phyloP scores from a whole-genome alignment of 2,797 vertebrate genomes.

The Macropus fuliginosus region DNA sequence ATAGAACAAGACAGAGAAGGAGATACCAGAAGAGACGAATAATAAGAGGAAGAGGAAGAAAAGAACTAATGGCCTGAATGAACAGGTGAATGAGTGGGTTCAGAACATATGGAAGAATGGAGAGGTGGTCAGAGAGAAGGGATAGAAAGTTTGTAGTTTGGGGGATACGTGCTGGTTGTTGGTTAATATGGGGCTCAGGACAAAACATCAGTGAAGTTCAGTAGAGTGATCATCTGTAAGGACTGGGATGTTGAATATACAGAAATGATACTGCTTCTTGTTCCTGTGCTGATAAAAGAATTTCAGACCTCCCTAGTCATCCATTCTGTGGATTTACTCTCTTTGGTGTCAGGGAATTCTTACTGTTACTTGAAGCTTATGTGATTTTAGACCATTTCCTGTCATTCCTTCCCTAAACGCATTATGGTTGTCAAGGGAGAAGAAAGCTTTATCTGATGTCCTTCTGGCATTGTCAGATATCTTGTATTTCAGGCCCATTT shows the following conservation, averaged over 20 bases:
- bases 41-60: background rate
- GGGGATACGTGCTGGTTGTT: background rate
- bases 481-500: background rate
- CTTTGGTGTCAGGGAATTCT: background rate
- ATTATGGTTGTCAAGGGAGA: background rate
- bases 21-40: background rate
- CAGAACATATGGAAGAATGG: background rate
- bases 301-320: background rate
- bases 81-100: background rate
- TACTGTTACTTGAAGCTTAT: slow-evolving; percentile 38
- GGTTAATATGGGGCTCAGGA: background rate
- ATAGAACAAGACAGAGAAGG: background rate
- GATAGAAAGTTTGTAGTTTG: background rate
- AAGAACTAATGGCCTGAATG: background rate
- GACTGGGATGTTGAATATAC: background rate
- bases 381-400: slow-evolving; percentile 19
- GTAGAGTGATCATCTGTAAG: background rate
- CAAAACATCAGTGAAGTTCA: background rate
- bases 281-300: background rate
- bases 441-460: slow-evolving; percentile 15
- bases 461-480: background rate
- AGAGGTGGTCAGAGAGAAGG: background rate
- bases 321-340: background rate
- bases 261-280: background rate
- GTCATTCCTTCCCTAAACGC: slow-evolving; percentile 14